Evolutionary conservation across 2,113 vertebrate species (phyloP), one percentile per base, ranked within the genome.

Genomic region (Elachura formosa): DNA sequence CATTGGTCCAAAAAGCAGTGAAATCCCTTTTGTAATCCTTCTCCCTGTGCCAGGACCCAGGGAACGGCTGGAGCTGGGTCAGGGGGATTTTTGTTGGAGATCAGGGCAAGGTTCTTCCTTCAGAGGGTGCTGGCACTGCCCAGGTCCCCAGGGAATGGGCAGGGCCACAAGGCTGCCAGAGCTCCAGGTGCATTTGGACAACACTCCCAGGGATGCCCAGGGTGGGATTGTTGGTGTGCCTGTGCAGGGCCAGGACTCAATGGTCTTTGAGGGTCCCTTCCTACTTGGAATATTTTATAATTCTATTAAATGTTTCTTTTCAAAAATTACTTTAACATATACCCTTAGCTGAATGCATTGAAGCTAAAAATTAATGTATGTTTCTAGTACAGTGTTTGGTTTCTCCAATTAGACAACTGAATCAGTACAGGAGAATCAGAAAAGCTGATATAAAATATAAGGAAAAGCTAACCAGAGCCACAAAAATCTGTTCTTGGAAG

Each of bases 171-270:
- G 11, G 2, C 36, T 59, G 38, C 12, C 61, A 52, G n/a, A 61
- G 61, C 61, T 75, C 52, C n/a, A 40, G 46, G 21, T 46, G 46
- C 0, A 0, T 31, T 74, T 45, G 61, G 21, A 31, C 16, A 59
- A 0, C 0, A 0, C 5, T 41, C 0, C 2, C 28, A 67, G 24
- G 61, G 19, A 59, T 74, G 41, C 26, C 0, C 68, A 46, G 23
- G 28, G 13, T 66, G 38, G 28, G 52, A 10, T 52, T 67, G 9
- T 10, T 59, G 86, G 38, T 19, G 4, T 6, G 24, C 22, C 38
- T 67, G n/a, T 9, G 52, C 45, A 40, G n/a, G 14, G 9, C 0
- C 46, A 52, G 45, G 24, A 26, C 4, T 66, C 1, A 0, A 21
- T 22, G n/a, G 18, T 9, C 16, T 10, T 34, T 26, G 7, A 25